A percentile compares a stretch with the other conserved stretches of the same genome.
These are phyloP conservation scores for Lucinisca nassula DNA, from an alignment of 2,888 invertebrate species.

Conservation along the genomic window DNA sequence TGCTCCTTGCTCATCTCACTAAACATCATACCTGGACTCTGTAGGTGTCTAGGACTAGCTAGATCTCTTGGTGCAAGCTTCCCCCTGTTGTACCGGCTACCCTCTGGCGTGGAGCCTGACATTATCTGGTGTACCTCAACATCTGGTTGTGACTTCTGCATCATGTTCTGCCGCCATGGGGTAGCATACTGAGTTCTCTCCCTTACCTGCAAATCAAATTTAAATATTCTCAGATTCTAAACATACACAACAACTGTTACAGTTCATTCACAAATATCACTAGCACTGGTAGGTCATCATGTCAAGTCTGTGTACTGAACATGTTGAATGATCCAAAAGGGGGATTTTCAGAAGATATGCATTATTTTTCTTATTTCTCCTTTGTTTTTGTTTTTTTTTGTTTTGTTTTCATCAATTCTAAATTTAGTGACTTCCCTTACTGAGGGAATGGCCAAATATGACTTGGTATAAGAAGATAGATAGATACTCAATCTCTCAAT, in stretches of 20 bases:
- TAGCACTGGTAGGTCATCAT: too few species aligned
- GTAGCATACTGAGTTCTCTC: conserved; percentile 83
- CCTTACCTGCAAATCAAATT: conserved; percentile 79
- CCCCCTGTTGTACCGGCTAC: conserved; percentile 63
- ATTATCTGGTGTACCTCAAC: conserved; percentile 86
- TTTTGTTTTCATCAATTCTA: too few species aligned
- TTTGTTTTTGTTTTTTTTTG: too few species aligned
- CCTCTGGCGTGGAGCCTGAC: conserved; percentile 77
- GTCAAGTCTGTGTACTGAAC: too few species aligned
- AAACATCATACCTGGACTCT: conserved; percentile 80
- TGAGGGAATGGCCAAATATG: too few species aligned
- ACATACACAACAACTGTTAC: neutral
- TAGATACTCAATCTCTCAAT: too few species aligned
- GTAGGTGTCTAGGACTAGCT: conserved; percentile 75
- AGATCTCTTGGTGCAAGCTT: conserved; percentile 62
- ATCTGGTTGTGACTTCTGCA: conserved; percentile 82
- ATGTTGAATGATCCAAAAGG: too few species aligned
- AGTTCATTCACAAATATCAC: neutral
- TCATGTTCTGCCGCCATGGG: conserved; percentile 84
- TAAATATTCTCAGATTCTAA: too few species aligned
- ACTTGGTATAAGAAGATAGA: too few species aligned
- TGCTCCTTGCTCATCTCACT: too few species aligned
- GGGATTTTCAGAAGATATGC: too few species aligned
- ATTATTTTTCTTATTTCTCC: neutral
- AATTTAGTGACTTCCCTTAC: too few species aligned